These are phyloP conservation scores for Zootermopsis nevadensis DNA, from an alignment of 2,888 invertebrate species.

Conservation along the genomic window DNA sequence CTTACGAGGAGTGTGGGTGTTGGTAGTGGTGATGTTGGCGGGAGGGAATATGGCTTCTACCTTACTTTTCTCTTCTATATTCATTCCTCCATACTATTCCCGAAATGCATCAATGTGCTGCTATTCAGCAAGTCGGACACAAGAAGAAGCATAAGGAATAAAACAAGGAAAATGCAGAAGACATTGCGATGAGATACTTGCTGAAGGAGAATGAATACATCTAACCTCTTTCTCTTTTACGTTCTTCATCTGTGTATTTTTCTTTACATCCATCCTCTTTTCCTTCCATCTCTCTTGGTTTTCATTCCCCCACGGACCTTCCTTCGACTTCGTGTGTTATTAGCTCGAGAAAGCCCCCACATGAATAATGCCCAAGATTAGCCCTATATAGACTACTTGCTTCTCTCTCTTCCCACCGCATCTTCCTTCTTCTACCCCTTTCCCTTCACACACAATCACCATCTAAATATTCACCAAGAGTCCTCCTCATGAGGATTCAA, in stretches of 20 bases:
- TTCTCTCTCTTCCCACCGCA: constrained; percentile 27
- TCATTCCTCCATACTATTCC: constrained; percentile 41
- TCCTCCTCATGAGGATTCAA: constrained; percentile 49
- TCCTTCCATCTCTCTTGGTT: constrained; percentile 41
- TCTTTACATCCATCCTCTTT: constrained; percentile 36
- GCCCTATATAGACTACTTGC: constrained; percentile 44
- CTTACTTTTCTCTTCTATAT: constrained; percentile 43
- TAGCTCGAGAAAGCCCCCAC: constrained; percentile 51
- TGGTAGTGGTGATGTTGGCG: constrained; percentile 19
- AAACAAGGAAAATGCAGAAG: constrained; percentile 26
- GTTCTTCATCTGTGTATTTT: constrained; percentile 34
- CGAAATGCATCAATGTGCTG: constrained; percentile 46
- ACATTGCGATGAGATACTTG: constrained; percentile 14
- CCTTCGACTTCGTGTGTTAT: constrained; percentile 50
- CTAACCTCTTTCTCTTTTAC: constrained; percentile 45
- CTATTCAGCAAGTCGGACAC: constrained; percentile 34
- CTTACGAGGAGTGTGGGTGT: background rate
- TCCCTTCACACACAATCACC: constrained; percentile 51
- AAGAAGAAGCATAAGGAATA: constrained; percentile 33
- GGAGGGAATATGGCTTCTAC: constrained; percentile 46
- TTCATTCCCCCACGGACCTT: constrained; percentile 35
- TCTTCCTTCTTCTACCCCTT: constrained; percentile 12
- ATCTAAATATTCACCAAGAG: constrained; percentile 45
- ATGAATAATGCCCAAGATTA: constrained; percentile 53
- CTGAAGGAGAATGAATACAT: constrained; percentile 50